Evolutionary conservation across 1,140 invertebrate genomes (phyloP), one percentile per base, ranked within the genome.

Genomic region (Pararge aegeria): DNA sequence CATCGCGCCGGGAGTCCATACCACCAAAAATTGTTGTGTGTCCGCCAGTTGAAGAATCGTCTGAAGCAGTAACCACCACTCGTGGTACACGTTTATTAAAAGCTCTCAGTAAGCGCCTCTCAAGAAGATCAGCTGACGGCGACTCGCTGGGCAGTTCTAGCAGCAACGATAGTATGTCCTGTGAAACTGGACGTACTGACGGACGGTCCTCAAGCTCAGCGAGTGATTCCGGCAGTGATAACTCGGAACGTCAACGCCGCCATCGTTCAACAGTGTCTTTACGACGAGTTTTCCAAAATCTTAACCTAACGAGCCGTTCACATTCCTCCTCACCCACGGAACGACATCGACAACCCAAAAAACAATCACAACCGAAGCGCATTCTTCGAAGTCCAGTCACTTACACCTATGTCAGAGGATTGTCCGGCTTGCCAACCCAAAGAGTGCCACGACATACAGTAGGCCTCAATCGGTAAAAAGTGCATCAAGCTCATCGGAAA

Each of bases 391-490:
- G 94, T 18, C 95, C 95, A 0, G 93, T 95, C 0, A 92, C 94
- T 0, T 96, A 96, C 78, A 95, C 93, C 1, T 96, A 96, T 76
- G 92, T 96, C 0, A 92, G 93, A 58, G 95, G 95, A 37, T 90
- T 95, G 46, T 96, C 95, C 1, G 95, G 95, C 0, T 82, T 96
- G 13, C 95, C 95, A 0, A 96, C 95, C 1, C 94, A 95, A 75
- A 90, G 95, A 70, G 94, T 96, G 2, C 94, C 95, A 0, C 90
- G 92, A 46, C 92, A 81, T 50, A 64, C 75, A 16, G 83, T 87
- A 52, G 83, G 83, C 10, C 72, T 87, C 9, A 84, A 89, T 61
- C 83, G 86, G 64, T 87, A 86, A 77, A 75, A 18, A 49, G 58
- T 12, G 2, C 18, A 24, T 2, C 49, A 24, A 46, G 34, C 61